Evolutionary conservation across 2,888 invertebrate genomes (phyloP).

Genomic region (Temnothorax rugatulus): DNA sequence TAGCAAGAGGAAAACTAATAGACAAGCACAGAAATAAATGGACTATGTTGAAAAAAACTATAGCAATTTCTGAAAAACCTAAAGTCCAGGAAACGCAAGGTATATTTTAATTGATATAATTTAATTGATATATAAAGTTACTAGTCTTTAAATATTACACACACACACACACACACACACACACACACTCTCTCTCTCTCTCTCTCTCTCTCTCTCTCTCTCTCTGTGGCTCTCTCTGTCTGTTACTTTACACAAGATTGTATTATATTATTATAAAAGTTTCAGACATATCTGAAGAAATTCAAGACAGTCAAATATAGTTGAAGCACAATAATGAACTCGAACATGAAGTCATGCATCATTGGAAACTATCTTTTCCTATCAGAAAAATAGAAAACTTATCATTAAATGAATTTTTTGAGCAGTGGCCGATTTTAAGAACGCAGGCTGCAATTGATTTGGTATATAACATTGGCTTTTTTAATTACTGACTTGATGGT

Average conservation of each 20-base stretch:
- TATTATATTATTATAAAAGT: too few species aligned
- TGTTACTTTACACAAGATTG: too few species aligned
- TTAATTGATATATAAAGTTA: background rate
- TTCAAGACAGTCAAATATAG: too few species aligned
- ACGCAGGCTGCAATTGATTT: slow-evolving; percentile 1
- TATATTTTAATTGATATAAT: background rate
- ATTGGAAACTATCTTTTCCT: background rate
- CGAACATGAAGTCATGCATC: too few species aligned
- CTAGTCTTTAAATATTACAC: background rate
- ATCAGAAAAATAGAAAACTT: slow-evolving; percentile 3
- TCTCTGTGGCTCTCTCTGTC: too few species aligned
- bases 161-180: too few species aligned
- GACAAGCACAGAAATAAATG: slow-evolving; percentile 21
- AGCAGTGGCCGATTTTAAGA: background rate
- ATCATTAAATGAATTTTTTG: background rate
- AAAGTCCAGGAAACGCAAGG: too few species aligned
- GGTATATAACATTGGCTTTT: background rate
- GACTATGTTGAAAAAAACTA: background rate
- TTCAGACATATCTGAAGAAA: too few species aligned
- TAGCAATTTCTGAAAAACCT: background rate
- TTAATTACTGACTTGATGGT: too few species aligned
- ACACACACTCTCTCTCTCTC: too few species aligned
- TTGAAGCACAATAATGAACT: too few species aligned
- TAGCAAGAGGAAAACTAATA: background rate
- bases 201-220: too few species aligned